Evolutionary conservation across 2,888 invertebrate species (phyloP).

Genomic region (Proisotoma minuta): DNA sequence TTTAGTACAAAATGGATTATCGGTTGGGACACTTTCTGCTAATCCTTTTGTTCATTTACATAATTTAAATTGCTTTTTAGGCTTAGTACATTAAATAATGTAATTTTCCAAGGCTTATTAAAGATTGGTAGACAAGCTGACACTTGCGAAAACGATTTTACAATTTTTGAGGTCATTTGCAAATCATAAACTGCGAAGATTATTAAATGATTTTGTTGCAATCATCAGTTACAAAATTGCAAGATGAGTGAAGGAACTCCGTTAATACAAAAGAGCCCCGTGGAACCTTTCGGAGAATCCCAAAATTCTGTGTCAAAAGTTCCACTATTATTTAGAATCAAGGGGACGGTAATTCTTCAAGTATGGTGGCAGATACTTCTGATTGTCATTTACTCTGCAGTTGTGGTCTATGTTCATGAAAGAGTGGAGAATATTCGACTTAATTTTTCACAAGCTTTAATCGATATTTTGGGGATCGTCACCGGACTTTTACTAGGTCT

Average conservation of each 20-base stretch:
- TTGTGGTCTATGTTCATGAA: conserved; percentile 15
- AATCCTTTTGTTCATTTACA: too few relatives aligned
- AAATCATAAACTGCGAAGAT: too few relatives aligned
- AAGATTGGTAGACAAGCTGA: too few relatives aligned
- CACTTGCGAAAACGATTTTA: too few relatives aligned
- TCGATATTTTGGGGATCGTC: conserved; percentile 41
- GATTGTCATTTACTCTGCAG: conserved; percentile 16
- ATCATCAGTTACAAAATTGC: too few relatives aligned
- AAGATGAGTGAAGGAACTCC: neutral
- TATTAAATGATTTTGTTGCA: too few relatives aligned
- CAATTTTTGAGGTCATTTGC: too few relatives aligned
- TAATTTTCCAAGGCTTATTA: too few relatives aligned
- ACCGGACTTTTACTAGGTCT: conserved; percentile 42
- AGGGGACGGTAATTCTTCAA: conserved; percentile 26
- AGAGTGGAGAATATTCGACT: conserved; percentile 17
- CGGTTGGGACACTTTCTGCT: too few relatives aligned
- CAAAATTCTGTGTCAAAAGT: neutral
- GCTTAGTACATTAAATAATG: too few relatives aligned
- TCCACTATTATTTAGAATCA: conserved; percentile 21
- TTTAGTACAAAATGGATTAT: too few relatives aligned
- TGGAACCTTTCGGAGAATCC: conserved; percentile 6
- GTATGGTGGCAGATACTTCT: conserved; percentile 29
- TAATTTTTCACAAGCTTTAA: conserved; percentile 31
- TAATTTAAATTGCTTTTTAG: neutral
- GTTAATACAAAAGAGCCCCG: neutral